phyloP scores from a whole-genome alignment of 1,140 invertebrate genomes.

The Drosophila pseudoananassae region DNA sequence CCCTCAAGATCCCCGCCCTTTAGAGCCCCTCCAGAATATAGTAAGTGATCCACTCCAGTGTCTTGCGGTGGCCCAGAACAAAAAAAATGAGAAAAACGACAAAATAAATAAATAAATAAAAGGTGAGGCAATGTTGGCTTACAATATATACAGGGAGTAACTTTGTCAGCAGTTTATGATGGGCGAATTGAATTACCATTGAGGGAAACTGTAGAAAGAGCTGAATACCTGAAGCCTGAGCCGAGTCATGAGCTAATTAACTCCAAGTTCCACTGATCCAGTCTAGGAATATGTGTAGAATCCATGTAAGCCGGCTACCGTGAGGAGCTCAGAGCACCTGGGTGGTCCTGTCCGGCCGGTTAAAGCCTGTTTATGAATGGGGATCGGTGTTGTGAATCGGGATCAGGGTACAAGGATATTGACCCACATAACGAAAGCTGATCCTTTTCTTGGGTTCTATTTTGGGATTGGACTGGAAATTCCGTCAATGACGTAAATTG shows the following conservation, averaged over 20 bases:
- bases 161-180: conserved; percentile 76
- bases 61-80: conserved; percentile 66
- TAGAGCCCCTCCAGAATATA: not conserved
- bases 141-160: conserved; percentile 16
- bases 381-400: conserved; percentile 1
- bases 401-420: not conserved
- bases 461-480: not conserved
- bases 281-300: conserved; percentile 2
- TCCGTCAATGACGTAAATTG: not conserved
- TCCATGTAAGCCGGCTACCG: conserved; percentile 27
- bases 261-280: conserved; percentile 11
- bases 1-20: not conserved
- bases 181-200: conserved; percentile 68
- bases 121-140: not conserved
- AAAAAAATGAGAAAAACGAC: conserved; percentile 1
- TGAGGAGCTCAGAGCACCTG: conserved; percentile 10
- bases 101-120: not conserved
- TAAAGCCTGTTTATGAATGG: conserved; percentile 28
- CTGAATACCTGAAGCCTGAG: not conserved
- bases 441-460: not conserved
- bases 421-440: conserved; percentile 12
- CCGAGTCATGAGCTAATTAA: conserved; percentile 37
- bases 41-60: conserved; percentile 55
- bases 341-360: conserved; percentile 29
- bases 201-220: not conserved